Percentiles rank a stretch among this genome's conserved stretches.
phyloP scores from a whole-genome alignment of 2,888 invertebrate genomes.

The Andrena praecox region DNA sequence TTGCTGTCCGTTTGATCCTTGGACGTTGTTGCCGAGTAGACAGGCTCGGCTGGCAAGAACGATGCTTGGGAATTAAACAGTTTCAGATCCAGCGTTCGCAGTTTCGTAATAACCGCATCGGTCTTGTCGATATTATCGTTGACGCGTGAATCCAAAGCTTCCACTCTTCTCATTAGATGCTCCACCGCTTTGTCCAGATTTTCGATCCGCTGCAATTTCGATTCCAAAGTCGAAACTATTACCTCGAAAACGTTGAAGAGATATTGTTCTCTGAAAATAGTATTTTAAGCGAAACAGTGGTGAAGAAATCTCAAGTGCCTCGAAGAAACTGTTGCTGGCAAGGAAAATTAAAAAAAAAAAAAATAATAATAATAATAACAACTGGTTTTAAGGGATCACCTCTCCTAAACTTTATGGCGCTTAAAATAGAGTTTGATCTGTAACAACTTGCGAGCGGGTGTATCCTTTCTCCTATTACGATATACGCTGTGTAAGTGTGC shows the following conservation, averaged over 20 bases:
- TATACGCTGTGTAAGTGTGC: constrained; percentile 45
- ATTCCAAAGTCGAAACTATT: constrained; percentile 94
- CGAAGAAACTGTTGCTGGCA: background rate
- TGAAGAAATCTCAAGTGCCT: background rate
- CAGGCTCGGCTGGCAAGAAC: constrained; percentile 81
- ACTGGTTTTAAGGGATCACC: background rate
- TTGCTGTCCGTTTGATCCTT: constrained; percentile 75
- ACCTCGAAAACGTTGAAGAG: constrained; percentile 95
- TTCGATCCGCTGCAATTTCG: constrained; percentile 94
- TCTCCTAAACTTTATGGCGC: background rate
- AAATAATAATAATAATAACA: background rate
- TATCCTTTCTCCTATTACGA: constrained; percentile 58
- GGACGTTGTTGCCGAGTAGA: constrained; percentile 70
- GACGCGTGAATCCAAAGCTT: constrained; percentile 92
- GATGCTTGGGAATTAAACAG: constrained; percentile 87
- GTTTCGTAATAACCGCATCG: constrained; percentile 92
- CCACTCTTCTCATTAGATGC: constrained; percentile 93
- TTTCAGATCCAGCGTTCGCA: constrained; percentile 91
- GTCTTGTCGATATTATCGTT: constrained; percentile 94
- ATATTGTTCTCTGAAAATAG: constrained; percentile 92
- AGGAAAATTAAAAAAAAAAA: background rate
- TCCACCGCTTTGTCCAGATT: constrained; percentile 95
- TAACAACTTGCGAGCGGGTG: constrained; percentile 19
- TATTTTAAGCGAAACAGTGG: background rate
- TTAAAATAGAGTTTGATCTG: background rate